A percentile compares a stretch with the other conserved stretches of the same genome.
Conservation (phyloP, 2,888 invertebrate genomes). For the Syrphus vitripennis region DNA sequence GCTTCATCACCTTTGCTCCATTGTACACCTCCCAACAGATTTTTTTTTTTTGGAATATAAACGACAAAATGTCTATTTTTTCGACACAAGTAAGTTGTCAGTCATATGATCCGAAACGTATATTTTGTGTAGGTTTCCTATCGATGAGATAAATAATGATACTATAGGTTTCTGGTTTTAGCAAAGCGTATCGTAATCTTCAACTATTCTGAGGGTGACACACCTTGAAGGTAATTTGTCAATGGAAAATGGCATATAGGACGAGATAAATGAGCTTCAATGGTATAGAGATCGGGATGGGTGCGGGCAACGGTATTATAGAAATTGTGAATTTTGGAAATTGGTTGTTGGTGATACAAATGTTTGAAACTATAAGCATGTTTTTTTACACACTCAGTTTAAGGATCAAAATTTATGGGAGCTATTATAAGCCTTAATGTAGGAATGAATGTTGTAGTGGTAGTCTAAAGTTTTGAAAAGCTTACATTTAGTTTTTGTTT, state of each 20-base stretch:
- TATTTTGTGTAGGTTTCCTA: slow-evolving; percentile 27
- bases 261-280: slow-evolving; percentile 28
- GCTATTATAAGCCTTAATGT: too few species aligned
- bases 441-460: too few species aligned
- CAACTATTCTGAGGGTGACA: slow-evolving; percentile 36
- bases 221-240: slow-evolving; percentile 66
- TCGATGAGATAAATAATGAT: not conserved
- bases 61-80: slow-evolving; percentile 56
- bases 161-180: slow-evolving; percentile 5
- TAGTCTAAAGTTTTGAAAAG: too few species aligned
- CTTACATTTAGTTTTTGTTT: too few species aligned
- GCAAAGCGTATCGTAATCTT: not conserved
- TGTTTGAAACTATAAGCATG: not conserved
- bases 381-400: not conserved
- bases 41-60: slow-evolving; percentile 20
- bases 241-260: slow-evolving; percentile 38
- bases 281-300: not conserved
- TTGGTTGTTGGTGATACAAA: not conserved
- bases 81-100: slow-evolving; percentile 67
- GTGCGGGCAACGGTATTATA: not conserved
- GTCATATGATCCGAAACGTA: slow-evolving; percentile 59
- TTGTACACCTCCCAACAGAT: not conserved
- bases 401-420: not conserved
- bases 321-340: not conserved
- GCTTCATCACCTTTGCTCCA: not conserved